Evolutionary conservation across 2,888 invertebrate species (phyloP).

Genomic region (Miltochrista miniata): DNA sequence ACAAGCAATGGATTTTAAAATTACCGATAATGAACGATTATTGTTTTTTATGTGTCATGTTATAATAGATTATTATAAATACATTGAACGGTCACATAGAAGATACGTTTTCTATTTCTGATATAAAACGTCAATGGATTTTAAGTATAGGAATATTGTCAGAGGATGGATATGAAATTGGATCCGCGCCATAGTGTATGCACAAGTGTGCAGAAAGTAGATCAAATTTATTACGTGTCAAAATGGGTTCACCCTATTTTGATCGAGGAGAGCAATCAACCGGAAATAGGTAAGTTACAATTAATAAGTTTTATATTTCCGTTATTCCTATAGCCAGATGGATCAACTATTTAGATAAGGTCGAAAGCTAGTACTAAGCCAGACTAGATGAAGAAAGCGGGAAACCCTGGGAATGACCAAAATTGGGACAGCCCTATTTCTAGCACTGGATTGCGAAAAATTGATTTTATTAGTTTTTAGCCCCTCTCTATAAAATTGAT

Average conservation of each 20-base stretch:
- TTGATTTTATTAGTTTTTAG: too few relatives aligned
- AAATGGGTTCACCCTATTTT: conserved; percentile 2
- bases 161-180: conserved; percentile 1
- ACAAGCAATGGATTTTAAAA: background rate
- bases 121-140: background rate
- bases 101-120: background rate
- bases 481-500: too few relatives aligned
- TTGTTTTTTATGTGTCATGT: background rate
- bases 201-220: conserved; percentile 39
- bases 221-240: conserved; percentile 18
- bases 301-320: background rate
- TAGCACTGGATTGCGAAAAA: too few relatives aligned
- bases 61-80: background rate
- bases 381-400: too few relatives aligned
- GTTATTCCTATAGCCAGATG: too few relatives aligned
- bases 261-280: background rate
- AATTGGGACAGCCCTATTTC: too few relatives aligned
- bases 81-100: background rate
- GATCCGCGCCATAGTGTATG: conserved; percentile 14
- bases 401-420: too few relatives aligned
- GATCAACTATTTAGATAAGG: too few relatives aligned
- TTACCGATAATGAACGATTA: background rate
- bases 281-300: background rate
- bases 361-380: too few relatives aligned
- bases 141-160: background rate